Base-by-base conservation (phyloP, 2,888 invertebrate genomes). In the Brachycybe producta region DNA sequence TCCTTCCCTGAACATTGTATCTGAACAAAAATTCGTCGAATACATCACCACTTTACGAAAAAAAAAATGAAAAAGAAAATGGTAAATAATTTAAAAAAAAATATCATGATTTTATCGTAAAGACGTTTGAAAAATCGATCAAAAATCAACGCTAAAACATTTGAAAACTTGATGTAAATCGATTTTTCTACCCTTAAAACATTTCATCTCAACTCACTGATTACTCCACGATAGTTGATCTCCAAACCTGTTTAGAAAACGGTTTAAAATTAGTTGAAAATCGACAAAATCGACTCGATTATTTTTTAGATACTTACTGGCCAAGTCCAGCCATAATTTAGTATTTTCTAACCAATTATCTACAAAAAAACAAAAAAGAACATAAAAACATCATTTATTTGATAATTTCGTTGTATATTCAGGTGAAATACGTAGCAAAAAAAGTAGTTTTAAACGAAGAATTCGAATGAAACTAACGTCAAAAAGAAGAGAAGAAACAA, bases 321-420 rank as follows among this genome's bases (percentile, higher is more conserved):
- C 48, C 48, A 15, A 48, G 38, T 35, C 48, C 48, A 21, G 48
- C 48, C 48, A 48, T 48, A n/a, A n/a, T n/a, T n/a, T n/a, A n/a
- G n/a, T n/a, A n/a, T n/a, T n/a, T n/a, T n/a, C n/a, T n/a, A n/a
- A n/a, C n/a, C n/a, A n/a, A n/a, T n/a, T n/a, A n/a, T n/a, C n/a
- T n/a, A n/a, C n/a, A n/a, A n/a, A n/a, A n/a, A n/a, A n/a, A n/a
- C n/a, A n/a, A n/a, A n/a, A n/a, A n/a, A n/a, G n/a, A n/a, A n/a
- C n/a, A n/a, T n/a, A n/a, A n/a, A n/a, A n/a, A n/a, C n/a, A n/a
- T n/a, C n/a, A n/a, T n/a, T n/a, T n/a, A n/a, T n/a, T n/a, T n/a
- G n/a, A n/a, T n/a, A n/a, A n/a, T n/a, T n/a, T n/a, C n/a, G n/a
- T n/a, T n/a, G n/a, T n/a, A n/a, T n/a, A n/a, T n/a, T n/a, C n/a